Conservation (phyloP, 1,140 invertebrate genomes). For the Ylistrum balloti region DNA sequence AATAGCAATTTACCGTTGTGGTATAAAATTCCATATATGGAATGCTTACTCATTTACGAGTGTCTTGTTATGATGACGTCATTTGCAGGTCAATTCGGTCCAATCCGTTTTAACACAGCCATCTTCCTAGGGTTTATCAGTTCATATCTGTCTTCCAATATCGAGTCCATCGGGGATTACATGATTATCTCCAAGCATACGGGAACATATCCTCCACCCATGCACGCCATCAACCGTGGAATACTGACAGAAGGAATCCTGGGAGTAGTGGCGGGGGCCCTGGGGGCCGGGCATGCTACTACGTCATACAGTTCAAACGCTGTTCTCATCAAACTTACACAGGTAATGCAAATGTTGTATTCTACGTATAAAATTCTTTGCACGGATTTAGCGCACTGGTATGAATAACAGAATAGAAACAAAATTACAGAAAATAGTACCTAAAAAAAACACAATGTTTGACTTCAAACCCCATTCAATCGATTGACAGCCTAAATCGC, state of each 20-base stretch:
- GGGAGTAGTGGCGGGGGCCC: constrained; percentile 90
- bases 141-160: constrained; percentile 80
- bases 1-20: too few relatives aligned
- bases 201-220: constrained; percentile 76
- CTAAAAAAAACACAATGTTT: too few relatives aligned
- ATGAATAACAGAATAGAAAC: too few relatives aligned
- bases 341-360: constrained; percentile 73
- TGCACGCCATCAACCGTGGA: constrained; percentile 86
- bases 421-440: too few relatives aligned
- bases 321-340: constrained; percentile 89
- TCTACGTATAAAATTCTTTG: too few relatives aligned
- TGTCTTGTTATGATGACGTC: constrained; percentile 43
- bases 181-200: constrained; percentile 78
- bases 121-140: constrained; percentile 78
- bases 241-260: constrained; percentile 92
- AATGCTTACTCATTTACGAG: too few relatives aligned
- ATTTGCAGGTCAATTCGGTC: constrained; percentile 77
- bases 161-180: constrained; percentile 82
- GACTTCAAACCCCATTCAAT: too few relatives aligned
- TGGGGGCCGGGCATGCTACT: constrained; percentile 91
- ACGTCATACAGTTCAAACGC: constrained; percentile 93
- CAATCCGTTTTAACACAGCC: constrained; percentile 75
- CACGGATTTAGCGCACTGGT: too few relatives aligned
- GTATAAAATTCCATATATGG: too few relatives aligned
- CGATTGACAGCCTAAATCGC: too few relatives aligned